phyloP scores from a whole-genome alignment of 2,113 vertebrate genomes.

The Hippocampus mohnikei region DNA sequence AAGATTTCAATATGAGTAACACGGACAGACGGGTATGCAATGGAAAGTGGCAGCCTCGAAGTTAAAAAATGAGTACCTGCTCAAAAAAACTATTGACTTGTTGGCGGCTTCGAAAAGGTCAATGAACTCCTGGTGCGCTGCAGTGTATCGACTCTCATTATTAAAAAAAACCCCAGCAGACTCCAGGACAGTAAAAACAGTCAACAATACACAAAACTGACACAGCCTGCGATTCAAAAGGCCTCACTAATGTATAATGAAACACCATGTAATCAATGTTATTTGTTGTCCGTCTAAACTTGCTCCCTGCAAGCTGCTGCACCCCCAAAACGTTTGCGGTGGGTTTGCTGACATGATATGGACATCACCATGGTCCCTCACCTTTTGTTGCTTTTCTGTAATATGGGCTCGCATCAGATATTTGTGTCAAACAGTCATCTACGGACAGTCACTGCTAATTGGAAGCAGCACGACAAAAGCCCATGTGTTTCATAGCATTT shows the following conservation, averaged over 20 bases:
- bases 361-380: conserved; percentile 16
- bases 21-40: no score
- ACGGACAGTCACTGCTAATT: conserved; percentile 21
- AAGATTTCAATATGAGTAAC: no score
- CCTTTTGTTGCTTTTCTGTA: conserved; percentile 23
- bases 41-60: no score
- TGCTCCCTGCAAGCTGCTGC: conserved; percentile 7
- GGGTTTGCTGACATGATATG: conserved; percentile 22
- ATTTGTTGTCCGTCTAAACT: conserved; percentile 51
- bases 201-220: conserved; percentile 4
- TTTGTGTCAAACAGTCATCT: conserved; percentile 9
- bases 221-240: conserved; percentile 25
- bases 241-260: conserved; percentile 28
- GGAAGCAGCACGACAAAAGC: conserved; percentile 18
- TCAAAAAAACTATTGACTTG: no score
- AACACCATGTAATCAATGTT: conserved; percentile 41
- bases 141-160: no score
- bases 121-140: no score
- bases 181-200: no score
- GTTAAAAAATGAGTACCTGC: no score
- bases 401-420: conserved; percentile 24
- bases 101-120: no score
- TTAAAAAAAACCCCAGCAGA: no score
- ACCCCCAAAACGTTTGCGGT: conserved; percentile 21
- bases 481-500: background rate